A percentile compares a stretch with the other conserved stretches of the same genome.
phyloP scores from a whole-genome alignment of 2,888 invertebrate genomes.

The Lasius platythorax region DNA sequence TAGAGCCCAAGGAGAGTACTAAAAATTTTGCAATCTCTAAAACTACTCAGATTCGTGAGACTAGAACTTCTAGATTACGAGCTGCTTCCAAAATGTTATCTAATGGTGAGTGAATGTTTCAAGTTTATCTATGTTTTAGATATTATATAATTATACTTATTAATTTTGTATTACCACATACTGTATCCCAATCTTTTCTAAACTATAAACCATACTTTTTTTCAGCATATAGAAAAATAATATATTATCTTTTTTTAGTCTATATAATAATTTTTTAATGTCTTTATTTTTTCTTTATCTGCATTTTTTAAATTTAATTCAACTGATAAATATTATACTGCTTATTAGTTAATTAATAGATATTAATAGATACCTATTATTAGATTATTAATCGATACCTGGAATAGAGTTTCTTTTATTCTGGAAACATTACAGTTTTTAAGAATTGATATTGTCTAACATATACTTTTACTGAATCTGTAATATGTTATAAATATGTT shows the following conservation, averaged over 20 bases:
- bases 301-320: background rate
- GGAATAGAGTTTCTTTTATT: background rate
- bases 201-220: background rate
- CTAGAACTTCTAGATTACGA: constrained; percentile 80
- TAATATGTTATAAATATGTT: constrained; percentile 1
- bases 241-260: background rate
- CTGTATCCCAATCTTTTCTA: background rate
- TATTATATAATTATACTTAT: background rate
- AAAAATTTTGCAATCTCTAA: constrained; percentile 73
- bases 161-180: background rate
- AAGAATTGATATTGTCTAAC: background rate
- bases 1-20: constrained; percentile 73
- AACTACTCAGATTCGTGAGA: constrained; percentile 77
- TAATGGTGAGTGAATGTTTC: constrained; percentile 70
- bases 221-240: background rate
- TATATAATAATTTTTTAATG: background rate
- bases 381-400: too few relatives aligned
- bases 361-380: too few relatives aligned
- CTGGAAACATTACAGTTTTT: background rate
- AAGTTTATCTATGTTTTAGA: background rate
- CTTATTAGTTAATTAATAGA: too few relatives aligned
- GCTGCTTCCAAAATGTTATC: constrained; percentile 80
- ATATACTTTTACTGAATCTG: background rate
- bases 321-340: too few relatives aligned
- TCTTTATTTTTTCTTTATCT: background rate